Conservation (phyloP, 2,113 vertebrate genomes). For the Bathybates hornii region DNA sequence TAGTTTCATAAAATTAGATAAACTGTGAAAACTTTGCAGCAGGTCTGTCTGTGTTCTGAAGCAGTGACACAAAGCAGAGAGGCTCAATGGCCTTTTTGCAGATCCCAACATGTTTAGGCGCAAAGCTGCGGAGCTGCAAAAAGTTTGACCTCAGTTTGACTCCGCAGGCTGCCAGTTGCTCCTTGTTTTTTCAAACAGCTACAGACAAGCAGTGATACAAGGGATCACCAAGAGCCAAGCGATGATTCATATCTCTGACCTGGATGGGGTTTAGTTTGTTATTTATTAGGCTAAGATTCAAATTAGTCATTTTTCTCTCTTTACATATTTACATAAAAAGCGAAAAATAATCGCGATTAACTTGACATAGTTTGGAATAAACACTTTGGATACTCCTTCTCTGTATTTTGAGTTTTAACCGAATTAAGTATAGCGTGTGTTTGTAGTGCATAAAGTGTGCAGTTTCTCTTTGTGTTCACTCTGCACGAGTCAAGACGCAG, state of each 20-base stretch:
- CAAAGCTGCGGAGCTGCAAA: slow-evolving; percentile 57
- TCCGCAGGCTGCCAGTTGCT: slow-evolving; percentile 60
- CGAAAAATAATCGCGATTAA: background rate
- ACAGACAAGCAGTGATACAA: background rate
- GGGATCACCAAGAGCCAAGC: background rate
- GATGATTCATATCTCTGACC: background rate
- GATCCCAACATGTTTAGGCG: slow-evolving; percentile 55
- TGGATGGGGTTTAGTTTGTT: background rate
- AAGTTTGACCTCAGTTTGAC: slow-evolving; percentile 79
- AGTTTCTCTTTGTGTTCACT: background rate
- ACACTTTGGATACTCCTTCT: background rate
- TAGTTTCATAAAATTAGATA: slow-evolving; percentile 33
- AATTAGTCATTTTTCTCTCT: background rate
- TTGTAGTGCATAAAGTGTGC: background rate
- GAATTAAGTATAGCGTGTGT: background rate
- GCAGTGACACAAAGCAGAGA: slow-evolving; percentile 40
- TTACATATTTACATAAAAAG: background rate
- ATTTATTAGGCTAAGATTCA: background rate
- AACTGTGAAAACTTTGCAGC: slow-evolving; percentile 33
- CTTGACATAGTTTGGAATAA: background rate
- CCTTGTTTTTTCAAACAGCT: slow-evolving; percentile 14
- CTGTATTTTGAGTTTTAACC: background rate
- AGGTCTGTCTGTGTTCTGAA: background rate
- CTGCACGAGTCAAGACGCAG: background rate
- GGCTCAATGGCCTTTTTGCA: slow-evolving; percentile 32